Conservation (phyloP, 2,888 invertebrate genomes). For the Dryomyza anilis region DNA sequence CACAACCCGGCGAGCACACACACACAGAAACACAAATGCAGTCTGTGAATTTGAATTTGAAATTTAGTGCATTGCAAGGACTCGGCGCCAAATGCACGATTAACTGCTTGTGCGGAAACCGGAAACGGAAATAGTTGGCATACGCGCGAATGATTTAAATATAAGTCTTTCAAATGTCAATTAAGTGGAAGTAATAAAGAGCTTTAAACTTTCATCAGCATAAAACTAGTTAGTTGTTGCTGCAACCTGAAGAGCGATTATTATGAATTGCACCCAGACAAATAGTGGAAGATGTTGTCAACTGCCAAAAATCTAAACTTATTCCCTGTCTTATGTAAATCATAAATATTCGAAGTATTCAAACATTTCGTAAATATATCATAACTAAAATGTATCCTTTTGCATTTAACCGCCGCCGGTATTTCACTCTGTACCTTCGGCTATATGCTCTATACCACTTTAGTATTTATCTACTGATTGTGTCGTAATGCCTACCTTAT, state of each 20-base stretch:
- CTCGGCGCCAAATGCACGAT: slow-evolving; percentile 39
- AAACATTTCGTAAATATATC: too few species aligned
- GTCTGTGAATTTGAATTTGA: too few species aligned
- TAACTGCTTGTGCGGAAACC: slow-evolving; percentile 35
- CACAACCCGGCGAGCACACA: neutral
- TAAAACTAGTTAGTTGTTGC: neutral
- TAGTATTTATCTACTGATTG: neutral
- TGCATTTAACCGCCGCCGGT: too few species aligned
- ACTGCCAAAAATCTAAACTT: too few species aligned
- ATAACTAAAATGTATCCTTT: too few species aligned
- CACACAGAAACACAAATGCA: neutral
- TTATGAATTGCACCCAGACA: too few species aligned
- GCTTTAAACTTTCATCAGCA: slow-evolving; percentile 1
- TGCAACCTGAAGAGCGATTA: too few species aligned
- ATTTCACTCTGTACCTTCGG: too few species aligned
- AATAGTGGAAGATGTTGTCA: too few species aligned
- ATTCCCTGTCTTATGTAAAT: too few species aligned
- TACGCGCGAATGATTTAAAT: slow-evolving; percentile 21
- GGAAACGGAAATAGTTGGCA: slow-evolving; percentile 36
- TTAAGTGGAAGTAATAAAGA: slow-evolving; percentile 27
- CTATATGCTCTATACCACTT: too few species aligned
- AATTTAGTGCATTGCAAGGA: neutral
- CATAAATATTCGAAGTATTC: too few species aligned
- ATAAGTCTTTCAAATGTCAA: slow-evolving; percentile 29
- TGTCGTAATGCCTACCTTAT: neutral